Conservation (phyloP, 2,888 invertebrate species). For the Myopa tessellatipennis region DNA sequence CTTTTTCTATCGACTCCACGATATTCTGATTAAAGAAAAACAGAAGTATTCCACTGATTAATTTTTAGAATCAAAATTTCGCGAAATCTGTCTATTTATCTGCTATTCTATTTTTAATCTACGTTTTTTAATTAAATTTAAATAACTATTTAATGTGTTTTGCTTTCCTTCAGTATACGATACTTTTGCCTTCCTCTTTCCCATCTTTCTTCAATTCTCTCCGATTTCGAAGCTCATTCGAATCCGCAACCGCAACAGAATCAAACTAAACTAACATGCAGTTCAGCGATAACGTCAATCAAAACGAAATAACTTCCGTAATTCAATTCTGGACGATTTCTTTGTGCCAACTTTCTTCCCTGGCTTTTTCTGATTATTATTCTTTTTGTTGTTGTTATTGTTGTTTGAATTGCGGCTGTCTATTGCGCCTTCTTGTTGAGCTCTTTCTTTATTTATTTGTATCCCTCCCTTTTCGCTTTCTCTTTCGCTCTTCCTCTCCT, state of each 20-base stretch:
- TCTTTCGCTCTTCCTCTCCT: background rate
- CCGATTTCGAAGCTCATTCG: background rate
- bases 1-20: too few species aligned
- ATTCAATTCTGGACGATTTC: conserved; percentile 22
- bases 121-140: background rate
- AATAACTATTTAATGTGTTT: too few species aligned
- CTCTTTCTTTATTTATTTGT: too few species aligned
- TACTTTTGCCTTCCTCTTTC: background rate
- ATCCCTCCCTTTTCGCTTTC: background rate
- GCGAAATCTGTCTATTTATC: too few species aligned
- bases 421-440: too few species aligned
- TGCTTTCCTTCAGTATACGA: background rate
- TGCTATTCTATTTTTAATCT: too few species aligned
- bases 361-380: background rate
- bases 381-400: background rate
- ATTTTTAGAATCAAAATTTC: too few species aligned
- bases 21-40: too few species aligned
- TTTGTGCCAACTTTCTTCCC: conserved; percentile 13
- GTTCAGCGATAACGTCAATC: conserved; percentile 31
- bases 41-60: too few species aligned
- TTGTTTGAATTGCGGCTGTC: too few species aligned
- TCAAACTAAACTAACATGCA: background rate
- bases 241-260: background rate
- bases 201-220: conserved; percentile 41
- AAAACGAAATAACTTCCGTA: conserved; percentile 25